Conservation (phyloP, 35 echinoderm and acorn worm species). For the Apostichopus californicus region DNA sequence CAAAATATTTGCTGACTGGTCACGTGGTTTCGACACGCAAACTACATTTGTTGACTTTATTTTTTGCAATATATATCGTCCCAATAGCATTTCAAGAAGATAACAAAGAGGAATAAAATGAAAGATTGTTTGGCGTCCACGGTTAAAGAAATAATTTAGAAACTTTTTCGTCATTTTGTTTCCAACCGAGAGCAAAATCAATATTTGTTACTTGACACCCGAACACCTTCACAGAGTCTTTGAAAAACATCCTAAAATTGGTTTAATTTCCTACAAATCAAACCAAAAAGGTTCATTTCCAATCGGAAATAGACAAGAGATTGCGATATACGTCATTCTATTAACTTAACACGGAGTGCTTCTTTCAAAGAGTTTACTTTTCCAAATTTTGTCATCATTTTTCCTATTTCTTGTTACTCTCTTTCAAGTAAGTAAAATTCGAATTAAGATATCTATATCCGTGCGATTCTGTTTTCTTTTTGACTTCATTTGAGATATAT, state of each 20-base stretch:
- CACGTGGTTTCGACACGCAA: too few relatives aligned
- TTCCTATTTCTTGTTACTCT: neutral
- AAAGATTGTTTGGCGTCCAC: neutral
- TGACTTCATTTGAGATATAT: neutral
- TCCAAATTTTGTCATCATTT: neutral
- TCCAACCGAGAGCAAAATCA: neutral
- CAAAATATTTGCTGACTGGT: too few relatives aligned
- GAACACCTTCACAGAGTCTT: neutral
- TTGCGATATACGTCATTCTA: constrained; percentile 27
- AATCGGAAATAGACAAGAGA: constrained; percentile 37
- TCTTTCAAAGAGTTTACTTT: neutral
- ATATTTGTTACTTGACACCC: neutral
- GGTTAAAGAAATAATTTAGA: neutral
- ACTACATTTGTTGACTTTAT: too few relatives aligned
- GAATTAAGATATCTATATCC: neutral
- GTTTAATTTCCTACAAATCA: constrained; percentile 60
- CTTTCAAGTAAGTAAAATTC: too few relatives aligned
- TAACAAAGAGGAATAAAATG: too few relatives aligned
- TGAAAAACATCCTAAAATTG: neutral
- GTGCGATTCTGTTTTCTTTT: neutral
- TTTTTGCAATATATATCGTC: too few relatives aligned
- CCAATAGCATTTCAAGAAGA: too few relatives aligned
- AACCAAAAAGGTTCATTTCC: neutral
- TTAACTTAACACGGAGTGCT: neutral
- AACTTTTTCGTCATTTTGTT: neutral